A percentile compares a stretch with the other conserved stretches of the same genome.
These are phyloP conservation scores for Diarsia mendica DNA, from an alignment of 2,888 invertebrate genomes.

Conservation along the genomic window DNA sequence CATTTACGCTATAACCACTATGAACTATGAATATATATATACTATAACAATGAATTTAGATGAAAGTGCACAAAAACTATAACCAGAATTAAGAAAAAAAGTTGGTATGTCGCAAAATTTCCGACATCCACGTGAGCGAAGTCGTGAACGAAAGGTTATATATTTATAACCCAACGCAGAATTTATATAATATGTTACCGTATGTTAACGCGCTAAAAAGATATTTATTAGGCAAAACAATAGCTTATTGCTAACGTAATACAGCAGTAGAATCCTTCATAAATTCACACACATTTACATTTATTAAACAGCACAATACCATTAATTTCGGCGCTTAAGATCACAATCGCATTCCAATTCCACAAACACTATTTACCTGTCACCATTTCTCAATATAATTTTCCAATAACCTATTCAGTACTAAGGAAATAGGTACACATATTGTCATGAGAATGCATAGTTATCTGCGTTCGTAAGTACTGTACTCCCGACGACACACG, in stretches of 20 bases:
- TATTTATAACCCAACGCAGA: not conserved
- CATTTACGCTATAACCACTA: not conserved
- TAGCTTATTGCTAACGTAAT: not conserved
- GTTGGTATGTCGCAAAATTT: not conserved
- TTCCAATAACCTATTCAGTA: slow-evolving; percentile 69
- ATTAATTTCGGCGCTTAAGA: slow-evolving; percentile 58
- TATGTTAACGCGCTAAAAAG: too few species aligned
- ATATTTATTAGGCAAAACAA: not conserved
- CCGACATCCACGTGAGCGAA: not conserved
- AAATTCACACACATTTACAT: slow-evolving; percentile 43
- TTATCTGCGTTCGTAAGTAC: slow-evolving; percentile 43
- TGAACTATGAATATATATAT: too few species aligned
- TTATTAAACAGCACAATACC: slow-evolving; percentile 49
- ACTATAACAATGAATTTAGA: not conserved
- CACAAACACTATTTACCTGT: slow-evolving; percentile 66
- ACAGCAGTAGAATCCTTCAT: slow-evolving; percentile 10
- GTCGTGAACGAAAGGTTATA: not conserved
- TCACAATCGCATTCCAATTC: slow-evolving; percentile 62
- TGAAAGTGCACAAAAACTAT: not conserved
- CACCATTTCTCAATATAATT: slow-evolving; percentile 68
- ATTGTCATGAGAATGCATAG: slow-evolving; percentile 55
- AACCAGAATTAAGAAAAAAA: not conserved
- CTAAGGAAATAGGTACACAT: slow-evolving; percentile 55
- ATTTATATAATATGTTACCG: too few species aligned
- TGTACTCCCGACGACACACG: slow-evolving; percentile 23